Base-by-base conservation (phyloP, 2,888 invertebrate species). In the Hipparchia sbordonii region DNA sequence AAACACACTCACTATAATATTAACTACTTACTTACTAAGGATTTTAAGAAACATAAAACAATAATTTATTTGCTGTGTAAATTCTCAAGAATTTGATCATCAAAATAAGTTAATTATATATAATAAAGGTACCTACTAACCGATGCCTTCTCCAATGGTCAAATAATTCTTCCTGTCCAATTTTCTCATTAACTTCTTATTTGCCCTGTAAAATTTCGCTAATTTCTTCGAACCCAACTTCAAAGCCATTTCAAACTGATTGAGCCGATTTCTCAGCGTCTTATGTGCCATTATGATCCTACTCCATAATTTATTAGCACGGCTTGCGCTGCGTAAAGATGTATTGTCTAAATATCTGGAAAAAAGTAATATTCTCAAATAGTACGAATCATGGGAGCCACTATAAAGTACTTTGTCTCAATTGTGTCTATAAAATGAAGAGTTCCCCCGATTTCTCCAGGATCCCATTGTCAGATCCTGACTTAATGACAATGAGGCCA, bases 311-410 rank as follows among this genome's bases (percentile, higher is more conserved):
- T 82, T 84, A 62, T 79, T 78, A 1, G 85, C 82, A 33, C 78
- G 79, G 23, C 79, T 81, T n/a, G 88, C 90, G 8, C 75, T 81
- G 0, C 84, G 82, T 6, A 93, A 80, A 0, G 90, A 85, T 12
- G 72, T 73, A 65, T 86, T 84, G 66, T 92, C 90, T 74, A 93
- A 82, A 79, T 86, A 92, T 1, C 92, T 92, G 75, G 45, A 80
- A 76, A 65, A 61, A 56, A 46, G 69, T 65, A 73, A 39, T 39
- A 39, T 39, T 39, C 39, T 39, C 56, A 33, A n/a, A 52, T 9
- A 33, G 0, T 46, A 68, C 3, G 54, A 60, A 23, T 13, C 13
- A 13, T 10, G 33, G 56, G 45, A 4, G 5, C 3, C 1, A 13
- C 5, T 12, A 62, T 12, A 62, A 46, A 5, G 39, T n/a, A 23